A percentile compares a stretch with the other conserved stretches of the same genome.
phyloP scores from a whole-genome alignment of 1,140 invertebrate species.

The Scaptomyza hsui region DNA sequence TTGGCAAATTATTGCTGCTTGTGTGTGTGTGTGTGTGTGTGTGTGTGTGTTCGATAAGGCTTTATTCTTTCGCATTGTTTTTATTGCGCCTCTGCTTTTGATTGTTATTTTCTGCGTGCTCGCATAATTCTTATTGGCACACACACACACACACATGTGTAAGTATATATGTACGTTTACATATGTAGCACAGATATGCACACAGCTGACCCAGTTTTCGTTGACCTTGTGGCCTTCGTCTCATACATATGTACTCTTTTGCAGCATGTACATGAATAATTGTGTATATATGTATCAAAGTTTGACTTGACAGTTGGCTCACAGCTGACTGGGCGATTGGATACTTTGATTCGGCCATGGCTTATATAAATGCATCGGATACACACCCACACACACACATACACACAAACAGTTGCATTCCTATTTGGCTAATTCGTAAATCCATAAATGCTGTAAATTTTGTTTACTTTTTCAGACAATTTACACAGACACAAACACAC shows the following conservation, averaged over 20 bases:
- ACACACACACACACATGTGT: neutral
- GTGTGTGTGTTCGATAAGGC: conserved; percentile 25
- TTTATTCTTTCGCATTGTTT: conserved; percentile 21
- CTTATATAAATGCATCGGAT: conserved; percentile 61
- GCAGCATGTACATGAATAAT: neutral
- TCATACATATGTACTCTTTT: conserved; percentile 12
- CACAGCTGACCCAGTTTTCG: conserved; percentile 70
- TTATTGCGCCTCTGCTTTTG: conserved; percentile 44
- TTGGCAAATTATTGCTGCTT: conserved; percentile 47
- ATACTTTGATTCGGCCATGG: conserved; percentile 57
- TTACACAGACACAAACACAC: conserved; percentile 7
- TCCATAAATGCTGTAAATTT: conserved; percentile 7
- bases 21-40: conserved; percentile 1
- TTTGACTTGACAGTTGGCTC: neutral
- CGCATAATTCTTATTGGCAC: conserved; percentile 33
- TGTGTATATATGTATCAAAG: conserved; percentile 16
- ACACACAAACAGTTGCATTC: conserved; percentile 12
- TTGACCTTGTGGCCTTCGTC: conserved; percentile 69
- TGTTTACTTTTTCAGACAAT: conserved; percentile 30
- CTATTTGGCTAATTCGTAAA: conserved; percentile 19
- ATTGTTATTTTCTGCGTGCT: conserved; percentile 34
- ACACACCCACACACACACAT: conserved; percentile 7
- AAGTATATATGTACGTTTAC: neutral
- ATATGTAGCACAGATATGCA: conserved; percentile 59
- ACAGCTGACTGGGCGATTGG: conserved; percentile 10